Evolutionary conservation across 2,888 invertebrate genomes (phyloP), one percentile per base, ranked within the genome.

Genomic region (Linyphia triangularis): DNA sequence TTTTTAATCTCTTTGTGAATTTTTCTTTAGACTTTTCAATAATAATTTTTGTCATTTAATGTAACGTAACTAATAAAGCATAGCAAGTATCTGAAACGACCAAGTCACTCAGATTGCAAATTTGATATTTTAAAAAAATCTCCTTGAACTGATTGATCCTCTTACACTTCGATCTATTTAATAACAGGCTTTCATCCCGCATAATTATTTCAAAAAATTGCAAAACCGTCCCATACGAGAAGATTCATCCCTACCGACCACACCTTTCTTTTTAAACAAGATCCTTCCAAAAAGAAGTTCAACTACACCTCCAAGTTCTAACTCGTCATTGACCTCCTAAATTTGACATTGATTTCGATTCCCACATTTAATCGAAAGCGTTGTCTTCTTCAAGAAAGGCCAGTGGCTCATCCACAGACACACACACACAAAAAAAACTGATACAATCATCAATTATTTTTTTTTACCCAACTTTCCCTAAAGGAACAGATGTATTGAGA

Each of bases 321-420:
- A n/a, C 2, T 51, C 51, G 51, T 51, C 51, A 51, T 77, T 77
- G 77, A 77, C 77, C 77, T 63, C 40, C 7, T 77, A 61, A 30
- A 33, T 57, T n/a, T 77, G 77, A 63, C 77, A 77, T 77, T 77
- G 77, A 77, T 63, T 63, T 40, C n/a, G 22, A 2, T 19, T 63
- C 24, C 33, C 51, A 16, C 51, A 13, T 51, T 51, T n/a, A 51
- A 51, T 51, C 51, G 51, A 51, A 51, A 51, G 51, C 51, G 51
- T 51, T 51, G 51, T 7, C 51, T 51, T 51, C 51, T n/a, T n/a
- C 40, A 40, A 13, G 9, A 16, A 40, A 40, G 16, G 40, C 16
- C 40, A 16, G 40, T 13, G 10, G 40, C 16, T 40, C 40, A 40
- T 40, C 40, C 16, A 16, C 2, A 13, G 1, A 0, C 51, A 16